phyloP scores from a whole-genome alignment of 1,140 invertebrate species.

The Steinernema feltiae region DNA sequence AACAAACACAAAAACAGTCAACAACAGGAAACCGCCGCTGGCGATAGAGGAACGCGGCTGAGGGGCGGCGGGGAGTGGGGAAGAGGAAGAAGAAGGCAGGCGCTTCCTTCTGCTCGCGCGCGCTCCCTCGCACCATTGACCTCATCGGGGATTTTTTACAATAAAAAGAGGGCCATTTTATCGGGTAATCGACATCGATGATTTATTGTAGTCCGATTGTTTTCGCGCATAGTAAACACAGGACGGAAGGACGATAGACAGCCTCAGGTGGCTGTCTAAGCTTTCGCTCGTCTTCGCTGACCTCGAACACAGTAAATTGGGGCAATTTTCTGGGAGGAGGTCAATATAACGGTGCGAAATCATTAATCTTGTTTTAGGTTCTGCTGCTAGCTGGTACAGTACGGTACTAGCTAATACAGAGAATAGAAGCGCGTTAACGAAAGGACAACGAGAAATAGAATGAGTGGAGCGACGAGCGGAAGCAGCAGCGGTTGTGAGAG shows the following conservation, averaged over 20 bases:
- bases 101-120: not conserved
- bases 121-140: constrained; percentile 14
- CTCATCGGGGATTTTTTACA: not conserved
- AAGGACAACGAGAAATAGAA: too few species aligned
- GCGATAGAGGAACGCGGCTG: not conserved
- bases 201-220: constrained; percentile 6
- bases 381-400: too few species aligned
- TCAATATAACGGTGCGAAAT: too few species aligned
- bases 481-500: too few species aligned
- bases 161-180: constrained; percentile 10
- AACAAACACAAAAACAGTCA: constrained; percentile 17
- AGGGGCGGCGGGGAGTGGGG: not conserved
- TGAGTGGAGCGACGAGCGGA: not conserved
- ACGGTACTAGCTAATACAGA: too few species aligned
- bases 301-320: too few species aligned
- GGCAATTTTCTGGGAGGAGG: too few species aligned
- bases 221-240: constrained; percentile 13
- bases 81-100: not conserved
- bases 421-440: too few species aligned
- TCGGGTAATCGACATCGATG: constrained; percentile 11
- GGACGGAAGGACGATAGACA: not conserved
- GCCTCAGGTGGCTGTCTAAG: constrained; percentile 1
- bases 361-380: too few species aligned
- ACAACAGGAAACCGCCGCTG: constrained; percentile 15
- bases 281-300: too few species aligned